These are phyloP conservation scores for Rhea americana DNA, from an alignment of 2,113 vertebrate species.

Conservation along the genomic window DNA sequence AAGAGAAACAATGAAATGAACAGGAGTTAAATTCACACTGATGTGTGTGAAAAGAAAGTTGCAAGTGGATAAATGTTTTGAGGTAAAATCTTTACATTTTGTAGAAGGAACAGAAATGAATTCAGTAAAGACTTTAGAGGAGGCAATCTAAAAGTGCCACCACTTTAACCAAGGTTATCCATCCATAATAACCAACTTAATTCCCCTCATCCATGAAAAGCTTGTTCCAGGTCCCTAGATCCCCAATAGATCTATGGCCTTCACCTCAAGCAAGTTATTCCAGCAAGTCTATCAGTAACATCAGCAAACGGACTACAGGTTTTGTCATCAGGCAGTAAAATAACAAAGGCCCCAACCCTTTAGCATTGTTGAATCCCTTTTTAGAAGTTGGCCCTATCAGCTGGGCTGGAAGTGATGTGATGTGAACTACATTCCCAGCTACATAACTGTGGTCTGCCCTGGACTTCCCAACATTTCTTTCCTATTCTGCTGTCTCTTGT, in stretches of 20 bases:
- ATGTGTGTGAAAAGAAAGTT: not conserved
- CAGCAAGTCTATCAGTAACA: no score
- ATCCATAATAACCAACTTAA: not conserved
- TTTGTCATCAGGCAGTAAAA: rapidly evolving
- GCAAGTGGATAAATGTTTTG: not conserved
- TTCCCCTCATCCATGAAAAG: not conserved
- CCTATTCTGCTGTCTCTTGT: not conserved
- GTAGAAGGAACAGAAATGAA: not conserved
- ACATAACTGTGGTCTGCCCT: not conserved
- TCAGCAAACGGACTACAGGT: not conserved
- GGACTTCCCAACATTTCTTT: not conserved
- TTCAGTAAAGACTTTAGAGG: not conserved
- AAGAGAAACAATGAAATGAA: not conserved
- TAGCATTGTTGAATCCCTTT: not conserved
- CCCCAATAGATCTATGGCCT: not conserved
- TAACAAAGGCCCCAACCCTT: not conserved
- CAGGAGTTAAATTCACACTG: not conserved
- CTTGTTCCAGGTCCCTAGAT: not conserved
- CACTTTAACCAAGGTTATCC: not conserved
- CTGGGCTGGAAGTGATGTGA: not conserved
- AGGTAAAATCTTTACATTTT: not conserved
- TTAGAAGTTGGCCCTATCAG: rapidly evolving
- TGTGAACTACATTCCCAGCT: not conserved
- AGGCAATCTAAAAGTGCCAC: not conserved
- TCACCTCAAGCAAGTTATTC: not conserved